Conservation (phyloP, 2,888 invertebrate species). For the Galerucella calmariensis region DNA sequence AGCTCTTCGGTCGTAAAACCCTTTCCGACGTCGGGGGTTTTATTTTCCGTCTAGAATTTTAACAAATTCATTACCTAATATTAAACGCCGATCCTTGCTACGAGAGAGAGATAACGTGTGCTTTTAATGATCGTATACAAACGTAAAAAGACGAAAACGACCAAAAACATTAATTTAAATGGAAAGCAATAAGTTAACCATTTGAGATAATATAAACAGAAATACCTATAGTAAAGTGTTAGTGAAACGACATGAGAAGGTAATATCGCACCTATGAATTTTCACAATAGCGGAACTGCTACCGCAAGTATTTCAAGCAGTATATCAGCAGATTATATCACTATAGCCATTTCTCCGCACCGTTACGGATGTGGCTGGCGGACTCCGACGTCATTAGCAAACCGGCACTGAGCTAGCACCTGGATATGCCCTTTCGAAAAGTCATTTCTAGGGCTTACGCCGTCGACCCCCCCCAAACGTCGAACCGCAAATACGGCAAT, state of each 20-base stretch:
- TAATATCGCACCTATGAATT: constrained; percentile 41
- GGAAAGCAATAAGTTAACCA: neutral
- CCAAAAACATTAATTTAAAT: neutral
- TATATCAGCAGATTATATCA: constrained; percentile 48
- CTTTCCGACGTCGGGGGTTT: no score
- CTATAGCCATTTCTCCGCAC: constrained; percentile 48
- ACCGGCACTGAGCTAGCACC: constrained; percentile 55
- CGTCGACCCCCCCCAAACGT: constrained; percentile 47
- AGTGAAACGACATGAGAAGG: neutral
- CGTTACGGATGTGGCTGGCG: constrained; percentile 46
- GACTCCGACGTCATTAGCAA: constrained; percentile 39
- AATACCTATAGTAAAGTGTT: constrained; percentile 21
- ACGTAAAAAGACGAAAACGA: neutral
- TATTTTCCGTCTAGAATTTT: neutral
- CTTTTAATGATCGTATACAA: neutral
- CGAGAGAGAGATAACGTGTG: neutral
- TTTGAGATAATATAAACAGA: constrained; percentile 31
- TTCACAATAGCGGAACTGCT: constrained; percentile 36
- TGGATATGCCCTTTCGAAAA: constrained; percentile 56
- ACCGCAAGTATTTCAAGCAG: constrained; percentile 45
- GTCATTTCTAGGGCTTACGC: constrained; percentile 44
- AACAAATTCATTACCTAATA: neutral
- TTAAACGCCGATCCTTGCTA: neutral
- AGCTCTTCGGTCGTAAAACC: neutral
- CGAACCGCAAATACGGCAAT: constrained; percentile 60